Percentiles rank a stretch among this genome's conserved stretches.
These are phyloP conservation scores for Endomychus coccineus DNA, from an alignment of 2,888 invertebrate species.

Conservation along the genomic window DNA sequence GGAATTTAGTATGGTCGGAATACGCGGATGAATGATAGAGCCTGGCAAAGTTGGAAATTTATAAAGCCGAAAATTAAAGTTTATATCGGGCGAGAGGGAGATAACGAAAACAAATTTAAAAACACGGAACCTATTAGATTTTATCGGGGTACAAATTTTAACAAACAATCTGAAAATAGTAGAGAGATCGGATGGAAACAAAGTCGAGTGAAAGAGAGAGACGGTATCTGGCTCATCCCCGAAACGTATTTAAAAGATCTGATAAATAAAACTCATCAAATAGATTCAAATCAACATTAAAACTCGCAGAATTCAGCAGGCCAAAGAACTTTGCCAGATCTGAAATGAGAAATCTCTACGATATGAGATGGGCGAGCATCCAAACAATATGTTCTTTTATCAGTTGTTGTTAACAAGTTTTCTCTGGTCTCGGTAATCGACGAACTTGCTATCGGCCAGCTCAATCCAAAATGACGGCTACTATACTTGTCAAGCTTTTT, in stretches of 20 bases:
- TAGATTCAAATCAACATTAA: conserved; percentile 45
- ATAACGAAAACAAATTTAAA: conserved; percentile 37
- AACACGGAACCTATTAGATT: conserved; percentile 35
- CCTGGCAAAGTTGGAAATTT: conserved; percentile 29
- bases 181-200: too few relatives aligned
- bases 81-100: conserved; percentile 24
- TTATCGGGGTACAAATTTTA: conserved; percentile 33
- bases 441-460: conserved; percentile 36
- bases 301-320: conserved; percentile 31
- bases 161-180: conserved; percentile 32
- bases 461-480: conserved; percentile 29
- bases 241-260: conserved; percentile 33
- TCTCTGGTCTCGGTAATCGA: conserved; percentile 38
- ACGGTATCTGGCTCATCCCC: not conserved
- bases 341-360: conserved; percentile 41
- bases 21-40: conserved; percentile 28
- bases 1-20: too few relatives aligned
- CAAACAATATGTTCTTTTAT: conserved; percentile 44
- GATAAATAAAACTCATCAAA: conserved; percentile 45
- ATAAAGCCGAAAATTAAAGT: conserved; percentile 31
- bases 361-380: conserved; percentile 40
- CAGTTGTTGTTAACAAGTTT: conserved; percentile 43
- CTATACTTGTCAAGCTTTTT: conserved; percentile 41
- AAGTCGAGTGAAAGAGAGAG: not conserved
- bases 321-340: conserved; percentile 38